Conservation (phyloP, 2,888 invertebrate species). For the Seira sanloemensis region DNA sequence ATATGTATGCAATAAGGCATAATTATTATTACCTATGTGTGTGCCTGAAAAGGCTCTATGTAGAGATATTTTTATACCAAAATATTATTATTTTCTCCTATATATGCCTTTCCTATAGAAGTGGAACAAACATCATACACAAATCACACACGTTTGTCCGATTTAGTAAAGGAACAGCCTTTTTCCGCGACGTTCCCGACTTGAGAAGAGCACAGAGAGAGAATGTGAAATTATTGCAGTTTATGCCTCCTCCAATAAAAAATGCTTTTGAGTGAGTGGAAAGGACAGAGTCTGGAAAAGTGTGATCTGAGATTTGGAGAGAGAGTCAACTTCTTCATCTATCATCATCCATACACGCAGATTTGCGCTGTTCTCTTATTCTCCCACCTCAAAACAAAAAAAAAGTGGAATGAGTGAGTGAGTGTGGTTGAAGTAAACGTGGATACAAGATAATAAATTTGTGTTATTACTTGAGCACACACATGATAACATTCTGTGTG, state of each 20-base stretch:
- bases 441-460: constrained; percentile 14
- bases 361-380: not conserved
- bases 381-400: not conserved
- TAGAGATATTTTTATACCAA: not conserved
- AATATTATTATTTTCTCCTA: constrained; percentile 14
- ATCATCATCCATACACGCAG: too few relatives aligned
- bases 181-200: constrained; percentile 37
- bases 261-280: constrained; percentile 12
- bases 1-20: constrained; percentile 33
- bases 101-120: constrained; percentile 22
- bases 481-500: constrained; percentile 3
- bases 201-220: not conserved
- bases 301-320: not conserved
- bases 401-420: constrained; percentile 8
- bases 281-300: constrained; percentile 5
- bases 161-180: constrained; percentile 39
- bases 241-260: constrained; percentile 13
- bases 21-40: constrained; percentile 1
- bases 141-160: constrained; percentile 47
- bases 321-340: too few relatives aligned
- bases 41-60: constrained; percentile 1
- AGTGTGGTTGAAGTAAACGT: not conserved
- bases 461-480: constrained; percentile 10
- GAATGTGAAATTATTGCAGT: constrained; percentile 8
- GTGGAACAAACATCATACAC: constrained; percentile 34